Base-by-base conservation (phyloP, 2,113 vertebrate species). In the Lagopus leucura region DNA sequence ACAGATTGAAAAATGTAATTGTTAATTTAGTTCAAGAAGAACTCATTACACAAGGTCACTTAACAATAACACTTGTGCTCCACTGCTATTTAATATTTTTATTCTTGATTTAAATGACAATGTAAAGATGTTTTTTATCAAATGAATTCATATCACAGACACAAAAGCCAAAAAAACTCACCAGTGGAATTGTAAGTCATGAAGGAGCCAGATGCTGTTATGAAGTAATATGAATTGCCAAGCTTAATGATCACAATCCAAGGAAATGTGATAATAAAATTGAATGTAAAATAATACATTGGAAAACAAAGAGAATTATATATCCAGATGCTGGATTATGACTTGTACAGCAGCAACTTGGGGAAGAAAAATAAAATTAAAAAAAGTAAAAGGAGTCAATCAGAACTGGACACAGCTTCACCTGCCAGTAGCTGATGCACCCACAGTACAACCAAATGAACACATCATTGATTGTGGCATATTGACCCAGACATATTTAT, bases 1-100 rank as follows among this genome's bases (percentile, higher is more conserved):
- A 85, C 43, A 92, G 34, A 93, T 57, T 94, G 43, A 48, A 85
- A 87, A 82, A 94, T 40, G n/a, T 36, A 79, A 65, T 65, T 91
- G 66, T 82, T 94, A 87, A 92, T 87, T 94, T 95, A 76, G 71
- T 73, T 22, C 13, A 73, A 65, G 92, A 94, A 71, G 67, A 76
- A 72, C 38, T 84, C 78, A 64, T 93, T 89, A 94, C 82, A 76
- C 89, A 92, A 94, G 82, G 82, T 91, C 63, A 95, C 18, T 40
- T 54, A 85, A 82, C 34, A 85, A 94, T 43, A 91, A 3, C 54
- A 82, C 8, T 66, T 36, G 48, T 92, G 6, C 82, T 70, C 13
- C 30, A 54, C 30, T 54, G 48, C 50, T 95, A 6, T 88, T 95
- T 91, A 95, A 92, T 91, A 94, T 91, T 91, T 75, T 38, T 66